Conservation (phyloP, 2,113 vertebrate genomes). For the Pica pica region DNA sequence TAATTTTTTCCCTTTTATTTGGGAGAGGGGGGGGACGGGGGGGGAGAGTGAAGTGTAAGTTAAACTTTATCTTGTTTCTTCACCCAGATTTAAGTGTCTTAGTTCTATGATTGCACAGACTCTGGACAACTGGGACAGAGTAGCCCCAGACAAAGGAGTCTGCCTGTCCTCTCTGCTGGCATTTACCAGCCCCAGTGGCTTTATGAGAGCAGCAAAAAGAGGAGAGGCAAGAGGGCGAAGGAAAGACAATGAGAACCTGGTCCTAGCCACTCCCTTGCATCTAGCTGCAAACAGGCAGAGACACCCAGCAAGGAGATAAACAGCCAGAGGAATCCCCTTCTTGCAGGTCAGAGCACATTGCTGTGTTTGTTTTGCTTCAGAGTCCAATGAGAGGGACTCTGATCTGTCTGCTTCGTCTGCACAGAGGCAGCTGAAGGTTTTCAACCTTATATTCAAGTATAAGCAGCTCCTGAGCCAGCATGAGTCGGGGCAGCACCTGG, state of each 20-base stretch:
- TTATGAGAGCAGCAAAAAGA: background rate
- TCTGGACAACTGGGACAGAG: background rate
- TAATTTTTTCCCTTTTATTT: background rate
- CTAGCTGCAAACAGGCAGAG: background rate
- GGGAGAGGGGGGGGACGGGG: no score
- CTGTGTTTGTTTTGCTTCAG: background rate
- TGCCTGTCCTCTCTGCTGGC: background rate
- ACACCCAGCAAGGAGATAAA: background rate
- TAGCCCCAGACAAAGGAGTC: background rate
- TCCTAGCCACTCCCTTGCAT: no score
- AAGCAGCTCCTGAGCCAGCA: background rate
- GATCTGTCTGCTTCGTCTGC: background rate
- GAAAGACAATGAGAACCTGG: background rate
- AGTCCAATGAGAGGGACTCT: background rate
- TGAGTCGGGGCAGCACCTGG: fast-evolving
- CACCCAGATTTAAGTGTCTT: background rate
- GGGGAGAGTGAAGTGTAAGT: background rate
- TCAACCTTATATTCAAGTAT: background rate
- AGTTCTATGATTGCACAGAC: background rate
- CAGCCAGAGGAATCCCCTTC: background rate
- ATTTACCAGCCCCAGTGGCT: background rate
- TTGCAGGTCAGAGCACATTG: background rate
- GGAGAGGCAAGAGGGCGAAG: background rate
- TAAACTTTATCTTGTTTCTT: slow-evolving; percentile 4
- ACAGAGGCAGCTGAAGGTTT: background rate